A percentile compares a stretch with the other conserved stretches of the same genome.
Conservation (phyloP, 1,140 invertebrate genomes). For the Rhysida immarginata region DNA sequence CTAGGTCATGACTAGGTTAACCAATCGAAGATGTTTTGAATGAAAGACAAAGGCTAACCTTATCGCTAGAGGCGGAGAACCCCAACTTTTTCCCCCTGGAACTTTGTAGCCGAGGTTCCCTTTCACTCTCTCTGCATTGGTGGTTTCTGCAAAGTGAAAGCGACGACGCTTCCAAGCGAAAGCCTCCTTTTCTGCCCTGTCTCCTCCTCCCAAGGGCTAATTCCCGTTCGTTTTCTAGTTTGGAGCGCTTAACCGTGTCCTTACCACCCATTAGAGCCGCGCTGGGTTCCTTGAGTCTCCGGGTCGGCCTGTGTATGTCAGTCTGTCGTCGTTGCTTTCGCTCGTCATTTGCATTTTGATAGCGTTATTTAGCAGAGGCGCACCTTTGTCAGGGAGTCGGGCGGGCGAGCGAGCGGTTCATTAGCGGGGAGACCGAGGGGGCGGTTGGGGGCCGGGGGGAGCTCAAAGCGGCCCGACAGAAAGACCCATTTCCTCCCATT, state of each 20-base stretch:
- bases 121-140: no score
- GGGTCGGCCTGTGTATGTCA: neutral
- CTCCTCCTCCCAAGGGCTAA: no score
- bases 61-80: no score
- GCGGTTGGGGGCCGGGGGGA: neutral
- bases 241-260: neutral
- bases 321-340: neutral
- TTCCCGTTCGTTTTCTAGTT: neutral
- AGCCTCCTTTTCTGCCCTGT: no score
- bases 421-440: neutral
- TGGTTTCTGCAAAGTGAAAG: no score
- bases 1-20: no score
- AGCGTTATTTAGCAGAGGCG: conserved; percentile 1
- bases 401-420: neutral
- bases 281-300: no score
- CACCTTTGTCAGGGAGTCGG: neutral
- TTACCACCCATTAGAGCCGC: neutral
- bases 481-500: neutral
- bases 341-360: conserved; percentile 2
- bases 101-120: no score
- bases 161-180: no score
- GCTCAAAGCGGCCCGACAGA: neutral
- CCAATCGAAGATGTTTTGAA: no score
- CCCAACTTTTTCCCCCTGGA: no score
- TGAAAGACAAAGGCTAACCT: no score